Base-by-base conservation (phyloP, 2,797 vertebrate species). In the Sebastes kiyomatsui region DNA sequence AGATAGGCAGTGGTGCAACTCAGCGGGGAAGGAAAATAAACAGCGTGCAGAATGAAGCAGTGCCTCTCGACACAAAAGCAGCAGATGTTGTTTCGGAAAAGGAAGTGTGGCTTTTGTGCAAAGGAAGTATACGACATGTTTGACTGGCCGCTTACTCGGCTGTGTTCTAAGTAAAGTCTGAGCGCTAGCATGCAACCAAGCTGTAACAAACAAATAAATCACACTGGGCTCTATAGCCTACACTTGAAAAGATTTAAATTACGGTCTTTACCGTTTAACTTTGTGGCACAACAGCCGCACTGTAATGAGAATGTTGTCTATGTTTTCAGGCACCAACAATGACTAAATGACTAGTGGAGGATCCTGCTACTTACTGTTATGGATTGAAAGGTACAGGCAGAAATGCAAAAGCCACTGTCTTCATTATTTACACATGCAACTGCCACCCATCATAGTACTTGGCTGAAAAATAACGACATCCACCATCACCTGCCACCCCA, bases 71-170 rank as follows among this genome's bases (percentile, higher is more conserved):
- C 86, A 92, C 85, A 92, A 93, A 94, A 92, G 86, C 80, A 90
- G 89, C 87, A 92, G 77, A 93, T 90, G 87, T 84, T 78, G 83
- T 85, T 89, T 88, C 73, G 80, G 84, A 88, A 94, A 83, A 91
- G 94, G 94, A 95, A 93, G 91, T 80, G 62, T 49, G 67, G 82
- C 80, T 87, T 93, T 89, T 90, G 89, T 92, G 64, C 83, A 87
- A 79, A 83, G 89, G 90, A 93, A 93, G 87, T 87, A 64, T 20
- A 23, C 33, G 56, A 77, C 72, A 81, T 27, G 80, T 85, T 52
- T 68, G 65, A 85, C 78, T 67, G 62, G 80, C 75, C 33, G 4
- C 66, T 77, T 65, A 82, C 59, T 83, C n/a, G 3, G 20, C 25
- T 25, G 25, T 20, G 64, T 54, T 74, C 38, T 52, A 66, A 68